Percentiles rank a stretch among this genome's conserved stretches.
These are phyloP conservation scores for Labeo calbasu DNA, from an alignment of 2,797 vertebrate genomes.

Conservation along the genomic window DNA sequence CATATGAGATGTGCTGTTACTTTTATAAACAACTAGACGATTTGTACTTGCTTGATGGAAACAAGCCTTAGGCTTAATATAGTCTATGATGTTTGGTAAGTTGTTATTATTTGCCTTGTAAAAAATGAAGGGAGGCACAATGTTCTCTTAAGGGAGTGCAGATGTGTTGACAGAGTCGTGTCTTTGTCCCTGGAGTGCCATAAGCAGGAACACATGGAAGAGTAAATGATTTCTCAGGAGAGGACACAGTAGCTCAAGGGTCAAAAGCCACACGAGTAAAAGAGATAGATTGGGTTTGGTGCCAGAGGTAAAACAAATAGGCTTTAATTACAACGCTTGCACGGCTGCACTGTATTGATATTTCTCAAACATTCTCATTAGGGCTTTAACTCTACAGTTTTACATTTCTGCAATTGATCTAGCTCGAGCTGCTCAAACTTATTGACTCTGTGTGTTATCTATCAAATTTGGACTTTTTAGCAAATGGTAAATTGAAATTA, in stretches of 20 bases:
- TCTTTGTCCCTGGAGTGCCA: neutral
- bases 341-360: neutral
- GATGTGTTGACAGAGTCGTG: neutral
- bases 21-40: neutral
- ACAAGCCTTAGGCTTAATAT: neutral
- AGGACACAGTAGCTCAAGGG: neutral
- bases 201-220: neutral
- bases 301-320: conserved; percentile 23
- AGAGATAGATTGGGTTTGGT: conserved; percentile 2
- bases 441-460: neutral
- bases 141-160: neutral
- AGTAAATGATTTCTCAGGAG: neutral
- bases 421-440: neutral
- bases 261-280: conserved; percentile 12
- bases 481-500: neutral
- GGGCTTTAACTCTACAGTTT: neutral
- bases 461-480: neutral
- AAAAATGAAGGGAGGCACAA: neutral
- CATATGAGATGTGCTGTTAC: neutral
- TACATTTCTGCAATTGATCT: neutral
- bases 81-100: neutral
- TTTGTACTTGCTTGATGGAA: neutral
- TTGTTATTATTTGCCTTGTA: neutral
- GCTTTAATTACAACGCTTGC: neutral
- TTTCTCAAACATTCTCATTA: conserved; percentile 8